Evolutionary conservation across 2,888 invertebrate genomes (phyloP).

Genomic region (Noctua janthe): DNA sequence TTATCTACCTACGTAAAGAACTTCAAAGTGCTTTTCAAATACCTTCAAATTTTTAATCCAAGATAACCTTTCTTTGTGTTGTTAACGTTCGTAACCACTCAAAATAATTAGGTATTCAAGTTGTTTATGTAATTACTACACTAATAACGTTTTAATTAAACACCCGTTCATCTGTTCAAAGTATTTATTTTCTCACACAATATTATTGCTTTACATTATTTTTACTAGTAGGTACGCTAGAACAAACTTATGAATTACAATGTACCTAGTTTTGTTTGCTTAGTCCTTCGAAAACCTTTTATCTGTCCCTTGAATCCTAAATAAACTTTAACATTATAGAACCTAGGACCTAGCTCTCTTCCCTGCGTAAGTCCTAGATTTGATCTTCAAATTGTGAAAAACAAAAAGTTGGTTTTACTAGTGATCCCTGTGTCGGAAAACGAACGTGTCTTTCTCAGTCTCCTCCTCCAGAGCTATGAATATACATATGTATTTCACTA

Average conservation of each 20-base stretch:
- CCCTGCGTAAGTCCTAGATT: not conserved
- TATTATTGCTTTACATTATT: conserved; percentile 25
- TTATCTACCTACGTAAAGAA: not conserved
- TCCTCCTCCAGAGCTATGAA: not conserved
- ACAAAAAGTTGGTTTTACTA: too few relatives aligned
- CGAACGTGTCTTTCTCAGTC: not conserved
- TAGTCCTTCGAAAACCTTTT: conserved; percentile 40
- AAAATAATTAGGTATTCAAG: conserved; percentile 53
- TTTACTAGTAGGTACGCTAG: conserved; percentile 12
- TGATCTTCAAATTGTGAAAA: not conserved
- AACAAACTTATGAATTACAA: conserved; percentile 30
- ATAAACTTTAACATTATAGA: conserved; percentile 8
- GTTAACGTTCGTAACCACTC: conserved; percentile 41
- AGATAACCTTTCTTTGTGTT: conserved; percentile 48
- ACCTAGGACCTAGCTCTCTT: not conserved
- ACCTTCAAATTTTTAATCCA: conserved; percentile 16
- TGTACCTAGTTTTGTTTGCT: conserved; percentile 19
- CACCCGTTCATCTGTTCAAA: conserved; percentile 27
- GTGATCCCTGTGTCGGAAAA: not conserved
- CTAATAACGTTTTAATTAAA: conserved; percentile 48
- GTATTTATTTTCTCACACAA: conserved; percentile 27
- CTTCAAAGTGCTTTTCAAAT: conserved; percentile 40
- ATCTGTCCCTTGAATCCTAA: conserved; percentile 34
- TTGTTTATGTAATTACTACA: conserved; percentile 47
- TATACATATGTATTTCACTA: not conserved